phyloP scores from a whole-genome alignment of 2,797 vertebrate genomes.

The Parauchenoglanis punctatus region DNA sequence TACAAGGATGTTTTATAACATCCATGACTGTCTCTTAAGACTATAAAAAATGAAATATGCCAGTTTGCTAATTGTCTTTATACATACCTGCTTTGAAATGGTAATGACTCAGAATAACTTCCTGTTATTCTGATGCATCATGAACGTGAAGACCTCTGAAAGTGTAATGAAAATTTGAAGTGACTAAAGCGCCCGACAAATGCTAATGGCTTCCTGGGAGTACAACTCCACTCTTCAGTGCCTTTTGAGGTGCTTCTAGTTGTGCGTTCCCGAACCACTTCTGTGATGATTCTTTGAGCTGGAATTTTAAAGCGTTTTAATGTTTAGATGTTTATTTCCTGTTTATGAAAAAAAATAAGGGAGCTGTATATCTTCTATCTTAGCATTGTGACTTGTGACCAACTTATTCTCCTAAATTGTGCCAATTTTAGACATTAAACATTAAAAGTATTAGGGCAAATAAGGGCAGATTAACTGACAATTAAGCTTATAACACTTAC shows the following conservation, averaged over 20 bases:
- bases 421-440: no score
- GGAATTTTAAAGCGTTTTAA: not conserved
- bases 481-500: no score
- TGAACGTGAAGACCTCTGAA: not conserved
- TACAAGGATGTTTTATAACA: not conserved
- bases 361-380: not conserved
- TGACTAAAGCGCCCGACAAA: not conserved
- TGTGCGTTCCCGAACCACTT: not conserved
- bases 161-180: not conserved
- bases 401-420: no score
- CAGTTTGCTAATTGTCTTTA: not conserved
- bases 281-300: not conserved
- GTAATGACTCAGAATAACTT: not conserved
- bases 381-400: not conserved
- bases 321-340: not conserved
- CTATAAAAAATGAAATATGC: not conserved
- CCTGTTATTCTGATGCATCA: not conserved
- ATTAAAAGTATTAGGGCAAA: no score
- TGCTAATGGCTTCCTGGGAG: conserved; percentile 1
- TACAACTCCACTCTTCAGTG: not conserved
- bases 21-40: not conserved
- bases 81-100: not conserved
- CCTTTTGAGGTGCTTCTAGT: not conserved
- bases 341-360: not conserved
- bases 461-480: no score